Percentiles rank a stretch among this genome's conserved stretches.
phyloP scores from a whole-genome alignment of 2,113 vertebrate genomes.

The Barbus barbus region DNA sequence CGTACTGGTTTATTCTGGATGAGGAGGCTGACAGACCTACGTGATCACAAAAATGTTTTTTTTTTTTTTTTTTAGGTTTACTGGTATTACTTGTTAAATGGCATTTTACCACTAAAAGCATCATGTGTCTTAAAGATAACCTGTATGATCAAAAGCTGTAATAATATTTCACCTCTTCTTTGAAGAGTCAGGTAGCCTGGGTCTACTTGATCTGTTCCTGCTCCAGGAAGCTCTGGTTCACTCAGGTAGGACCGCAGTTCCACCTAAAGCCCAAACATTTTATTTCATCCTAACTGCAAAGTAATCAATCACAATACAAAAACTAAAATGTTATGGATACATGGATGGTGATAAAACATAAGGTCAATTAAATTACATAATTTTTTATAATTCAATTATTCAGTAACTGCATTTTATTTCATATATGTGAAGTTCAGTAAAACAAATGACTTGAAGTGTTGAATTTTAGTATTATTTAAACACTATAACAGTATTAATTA shows the following conservation, averaged over 20 bases:
- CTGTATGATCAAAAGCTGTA: neutral
- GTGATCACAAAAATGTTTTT: neutral
- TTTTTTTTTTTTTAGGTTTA: neutral
- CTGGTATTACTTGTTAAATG: neutral
- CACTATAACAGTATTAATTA: too few relatives aligned
- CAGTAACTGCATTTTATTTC: neutral
- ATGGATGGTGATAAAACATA: neutral
- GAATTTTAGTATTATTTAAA: too few relatives aligned
- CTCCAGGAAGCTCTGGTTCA: constrained; percentile 85
- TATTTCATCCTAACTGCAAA: neutral
- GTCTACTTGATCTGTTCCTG: constrained; percentile 70
- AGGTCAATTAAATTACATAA: too few relatives aligned
- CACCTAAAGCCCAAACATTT: constrained; percentile 66
- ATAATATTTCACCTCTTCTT: constrained; percentile 78
- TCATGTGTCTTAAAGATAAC: neutral
- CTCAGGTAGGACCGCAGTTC: constrained; percentile 90
- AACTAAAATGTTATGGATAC: neutral
- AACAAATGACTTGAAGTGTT: neutral
- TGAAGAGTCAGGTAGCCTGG: constrained; percentile 83
- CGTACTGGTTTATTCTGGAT: constrained; percentile 82
- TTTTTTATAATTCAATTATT: neutral
- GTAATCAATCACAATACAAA: neutral
- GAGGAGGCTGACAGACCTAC: constrained; percentile 80
- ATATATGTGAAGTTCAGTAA: neutral
- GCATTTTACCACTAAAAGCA: neutral